Conservation (phyloP, 2,888 invertebrate species). For the Helicoverpa assulta region DNA sequence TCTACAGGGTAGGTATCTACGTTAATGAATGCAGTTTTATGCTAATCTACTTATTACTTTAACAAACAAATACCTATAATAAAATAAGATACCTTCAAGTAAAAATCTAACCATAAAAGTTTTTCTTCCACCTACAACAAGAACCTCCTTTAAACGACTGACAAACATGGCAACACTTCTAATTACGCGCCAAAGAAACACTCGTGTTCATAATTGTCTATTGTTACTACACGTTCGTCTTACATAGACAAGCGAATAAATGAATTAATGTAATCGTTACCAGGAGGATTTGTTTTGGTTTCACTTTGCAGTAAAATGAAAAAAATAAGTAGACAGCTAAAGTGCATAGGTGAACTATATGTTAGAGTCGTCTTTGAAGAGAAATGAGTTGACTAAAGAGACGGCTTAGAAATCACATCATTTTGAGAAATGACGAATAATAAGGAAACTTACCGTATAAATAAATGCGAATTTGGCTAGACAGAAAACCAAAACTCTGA, state of each 20-base stretch:
- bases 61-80: too few species aligned
- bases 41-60: too few species aligned
- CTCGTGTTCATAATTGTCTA: conserved; percentile 54
- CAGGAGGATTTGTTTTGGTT: conserved; percentile 50
- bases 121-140: conserved; percentile 7
- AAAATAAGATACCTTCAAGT: too few species aligned
- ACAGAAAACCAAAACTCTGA: too few species aligned
- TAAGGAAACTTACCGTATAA: too few species aligned
- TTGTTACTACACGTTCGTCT: conserved; percentile 59
- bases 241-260: conserved; percentile 38
- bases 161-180: conserved; percentile 41
- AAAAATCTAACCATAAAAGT: too few species aligned
- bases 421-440: too few species aligned
- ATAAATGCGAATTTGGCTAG: too few species aligned
- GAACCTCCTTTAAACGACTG: conserved; percentile 16
- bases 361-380: neutral
- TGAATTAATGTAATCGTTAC: conserved; percentile 40
- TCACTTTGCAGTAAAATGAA: conserved; percentile 19
- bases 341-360: neutral
- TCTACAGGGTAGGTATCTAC: too few species aligned
- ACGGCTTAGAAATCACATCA: too few species aligned
- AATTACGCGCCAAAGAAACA: conserved; percentile 49
- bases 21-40: too few species aligned
- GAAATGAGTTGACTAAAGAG: neutral
- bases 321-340: neutral